phyloP scores from a whole-genome alignment of 2,113 vertebrate species.

The Haemorhous mexicanus region DNA sequence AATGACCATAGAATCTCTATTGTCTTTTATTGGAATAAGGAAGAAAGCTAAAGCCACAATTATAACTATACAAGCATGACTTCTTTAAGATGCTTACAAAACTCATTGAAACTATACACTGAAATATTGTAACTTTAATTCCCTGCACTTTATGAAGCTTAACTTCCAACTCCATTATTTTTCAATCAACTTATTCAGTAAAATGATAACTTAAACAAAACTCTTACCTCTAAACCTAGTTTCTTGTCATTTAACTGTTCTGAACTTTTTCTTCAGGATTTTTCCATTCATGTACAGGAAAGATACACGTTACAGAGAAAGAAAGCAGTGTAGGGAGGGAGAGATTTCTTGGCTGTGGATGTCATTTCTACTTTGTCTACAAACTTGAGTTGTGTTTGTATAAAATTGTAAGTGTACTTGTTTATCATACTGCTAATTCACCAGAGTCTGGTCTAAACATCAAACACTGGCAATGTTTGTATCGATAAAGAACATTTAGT shows the following conservation, averaged over 20 bases:
- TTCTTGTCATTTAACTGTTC: not conserved
- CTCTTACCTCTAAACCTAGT: not conserved
- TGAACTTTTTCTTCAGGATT: not conserved
- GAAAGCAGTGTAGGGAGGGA: not conserved
- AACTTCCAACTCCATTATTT: not conserved
- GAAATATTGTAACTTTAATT: not conserved
- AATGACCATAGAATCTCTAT: not conserved
- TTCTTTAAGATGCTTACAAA: not conserved
- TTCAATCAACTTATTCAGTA: not conserved
- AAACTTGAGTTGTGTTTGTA: not conserved
- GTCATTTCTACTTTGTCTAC: not conserved
- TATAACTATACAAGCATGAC: not conserved
- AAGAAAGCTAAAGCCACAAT: not conserved
- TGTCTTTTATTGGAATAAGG: not conserved
- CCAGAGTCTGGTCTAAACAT: not conserved
- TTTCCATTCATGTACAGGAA: not conserved
- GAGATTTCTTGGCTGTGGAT: not conserved
- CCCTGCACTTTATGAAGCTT: not conserved
- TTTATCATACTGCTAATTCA: not conserved
- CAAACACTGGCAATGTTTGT: not conserved
- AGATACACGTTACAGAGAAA: not conserved
- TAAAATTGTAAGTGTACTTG: not conserved
- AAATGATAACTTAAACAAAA: not conserved
- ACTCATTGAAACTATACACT: not conserved
- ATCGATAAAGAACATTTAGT: not conserved